Evolutionary conservation across 2,888 invertebrate species (phyloP).

Genomic region (Tinea trinotella): DNA sequence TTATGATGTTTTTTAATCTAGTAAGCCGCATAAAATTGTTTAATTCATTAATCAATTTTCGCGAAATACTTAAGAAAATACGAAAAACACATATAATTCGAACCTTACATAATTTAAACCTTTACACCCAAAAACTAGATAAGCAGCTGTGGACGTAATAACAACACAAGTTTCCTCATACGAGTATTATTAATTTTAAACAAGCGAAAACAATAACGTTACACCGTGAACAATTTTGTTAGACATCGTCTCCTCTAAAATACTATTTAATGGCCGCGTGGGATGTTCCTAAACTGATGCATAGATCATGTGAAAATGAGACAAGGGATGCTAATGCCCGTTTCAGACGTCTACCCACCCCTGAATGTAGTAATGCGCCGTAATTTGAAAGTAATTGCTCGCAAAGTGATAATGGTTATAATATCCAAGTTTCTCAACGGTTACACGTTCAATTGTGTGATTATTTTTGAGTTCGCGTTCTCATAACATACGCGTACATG

Average conservation of each 20-base stretch:
- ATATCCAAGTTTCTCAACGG: not conserved
- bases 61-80: no score
- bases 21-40: no score
- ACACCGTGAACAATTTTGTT: not conserved
- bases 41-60: no score
- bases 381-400: not conserved
- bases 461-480: no score
- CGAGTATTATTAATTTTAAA: not conserved
- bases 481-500: no score
- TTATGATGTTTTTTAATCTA: no score
- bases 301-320: not conserved
- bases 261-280: not conserved
- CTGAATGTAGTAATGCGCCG: not conserved
- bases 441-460: not conserved
- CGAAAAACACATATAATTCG: no score
- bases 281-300: not conserved
- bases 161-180: no score
- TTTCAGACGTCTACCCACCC: not conserved
- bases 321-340: not conserved
- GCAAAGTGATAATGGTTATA: not conserved
- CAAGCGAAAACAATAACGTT: not conserved
- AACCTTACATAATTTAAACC: no score
- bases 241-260: not conserved
- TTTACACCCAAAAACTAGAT: no score
- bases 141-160: no score